These are phyloP conservation scores for Wasmannia auropunctata DNA, from an alignment of 1,140 invertebrate genomes.

Conservation along the genomic window DNA sequence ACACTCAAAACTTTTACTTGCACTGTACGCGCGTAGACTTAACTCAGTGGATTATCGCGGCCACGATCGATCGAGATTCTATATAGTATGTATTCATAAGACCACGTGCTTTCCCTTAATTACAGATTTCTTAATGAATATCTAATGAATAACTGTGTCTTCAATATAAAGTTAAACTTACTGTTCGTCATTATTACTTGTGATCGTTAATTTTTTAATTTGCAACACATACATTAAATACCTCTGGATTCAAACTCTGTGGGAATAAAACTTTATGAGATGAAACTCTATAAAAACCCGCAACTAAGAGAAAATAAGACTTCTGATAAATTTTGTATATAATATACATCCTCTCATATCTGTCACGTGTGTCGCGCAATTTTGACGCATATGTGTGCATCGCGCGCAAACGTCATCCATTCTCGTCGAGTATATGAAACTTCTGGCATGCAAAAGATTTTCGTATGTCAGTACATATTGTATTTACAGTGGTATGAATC, in stretches of 20 bases:
- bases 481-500: slow-evolving; percentile 39
- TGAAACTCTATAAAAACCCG: not conserved
- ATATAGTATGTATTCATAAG: not conserved
- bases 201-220: slow-evolving; percentile 11
- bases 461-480: slow-evolving; percentile 5
- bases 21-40: slow-evolving; percentile 9
- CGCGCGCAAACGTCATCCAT: slow-evolving; percentile 48
- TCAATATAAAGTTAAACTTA: slow-evolving; percentile 1
- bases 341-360: slow-evolving; percentile 13
- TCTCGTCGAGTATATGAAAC: slow-evolving; percentile 32
- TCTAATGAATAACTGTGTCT: not conserved
- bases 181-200: not conserved
- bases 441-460: slow-evolving; percentile 34
- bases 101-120: not conserved
- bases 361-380: slow-evolving; percentile 40
- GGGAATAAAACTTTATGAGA: not conserved
- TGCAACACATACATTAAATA: not conserved
- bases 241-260: not conserved
- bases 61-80: slow-evolving; percentile 17
- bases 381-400: slow-evolving; percentile 13
- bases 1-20: slow-evolving; percentile 31
- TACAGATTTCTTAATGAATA: slow-evolving; percentile 20
- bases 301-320: slow-evolving; percentile 4
- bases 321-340: slow-evolving; percentile 30
- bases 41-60: slow-evolving; percentile 19